A percentile compares a stretch with the other conserved stretches of the same genome.
These are phyloP conservation scores for Lordiphosa collinella DNA, from an alignment of 1,140 invertebrate species.

Conservation along the genomic window DNA sequence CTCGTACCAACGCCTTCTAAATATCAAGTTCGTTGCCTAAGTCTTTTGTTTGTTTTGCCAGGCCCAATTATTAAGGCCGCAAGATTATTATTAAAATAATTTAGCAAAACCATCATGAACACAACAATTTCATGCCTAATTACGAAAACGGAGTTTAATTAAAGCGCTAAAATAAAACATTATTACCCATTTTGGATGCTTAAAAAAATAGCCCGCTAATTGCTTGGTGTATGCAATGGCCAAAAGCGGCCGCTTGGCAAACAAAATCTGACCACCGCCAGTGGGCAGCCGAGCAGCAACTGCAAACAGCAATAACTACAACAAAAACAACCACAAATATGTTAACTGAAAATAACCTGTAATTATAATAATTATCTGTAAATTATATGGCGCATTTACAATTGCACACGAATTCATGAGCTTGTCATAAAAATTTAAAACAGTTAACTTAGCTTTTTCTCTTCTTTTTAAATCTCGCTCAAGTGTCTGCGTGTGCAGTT, in stretches of 20 bases:
- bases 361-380: constrained; percentile 78
- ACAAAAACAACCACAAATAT: constrained; percentile 28
- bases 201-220: constrained; percentile 45
- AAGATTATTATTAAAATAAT: constrained; percentile 17
- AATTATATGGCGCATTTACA: constrained; percentile 74
- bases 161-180: constrained; percentile 47
- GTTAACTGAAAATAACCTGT: constrained; percentile 75
- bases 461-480: constrained; percentile 39
- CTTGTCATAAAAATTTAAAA: constrained; percentile 67
- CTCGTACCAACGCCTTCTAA: background rate
- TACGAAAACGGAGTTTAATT: constrained; percentile 44
- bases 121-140: constrained; percentile 33
- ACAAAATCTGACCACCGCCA: constrained; percentile 30
- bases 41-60: constrained; percentile 23
- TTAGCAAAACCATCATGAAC: constrained; percentile 28
- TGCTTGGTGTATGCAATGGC: constrained; percentile 36
- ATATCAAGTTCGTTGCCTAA: constrained; percentile 37
- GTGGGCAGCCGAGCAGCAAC: constrained; percentile 37
- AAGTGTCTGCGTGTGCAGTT: background rate
- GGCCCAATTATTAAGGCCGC: background rate
- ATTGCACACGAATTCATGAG: constrained; percentile 71
- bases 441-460: constrained; percentile 50
- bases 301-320: constrained; percentile 13
- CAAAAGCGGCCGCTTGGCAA: constrained; percentile 4
- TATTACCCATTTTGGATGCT: constrained; percentile 51